Evolutionary conservation across 1,140 invertebrate species (phyloP).

Genomic region (Eupristina koningsbergeri): DNA sequence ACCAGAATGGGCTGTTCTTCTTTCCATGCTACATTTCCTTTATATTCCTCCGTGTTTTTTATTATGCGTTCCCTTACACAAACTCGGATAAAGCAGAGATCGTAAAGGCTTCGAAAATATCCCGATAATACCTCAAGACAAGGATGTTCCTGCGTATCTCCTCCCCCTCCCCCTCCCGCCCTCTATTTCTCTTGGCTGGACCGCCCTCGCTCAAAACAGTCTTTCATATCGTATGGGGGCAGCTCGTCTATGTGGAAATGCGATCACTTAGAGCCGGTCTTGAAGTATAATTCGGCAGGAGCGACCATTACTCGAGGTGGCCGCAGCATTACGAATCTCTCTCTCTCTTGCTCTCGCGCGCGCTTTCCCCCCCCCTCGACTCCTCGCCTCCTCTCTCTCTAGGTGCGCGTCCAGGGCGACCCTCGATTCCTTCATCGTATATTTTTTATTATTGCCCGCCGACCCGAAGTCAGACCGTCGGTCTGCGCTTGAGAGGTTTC

Average conservation of each 20-base stretch:
- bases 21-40: background rate
- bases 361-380: conserved; percentile 33
- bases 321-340: conserved; percentile 45
- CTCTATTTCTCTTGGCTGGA: conserved; percentile 13
- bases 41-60: conserved; percentile 10
- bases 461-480: conserved; percentile 36
- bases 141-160: conserved; percentile 43
- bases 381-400: conserved; percentile 42
- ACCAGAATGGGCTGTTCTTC: background rate
- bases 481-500: conserved; percentile 60
- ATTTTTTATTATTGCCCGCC: conserved; percentile 71
- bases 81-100: conserved; percentile 42
- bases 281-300: conserved; percentile 67
- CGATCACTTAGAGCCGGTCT: conserved; percentile 70
- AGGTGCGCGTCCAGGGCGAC: conserved; percentile 39
- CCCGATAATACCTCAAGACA: conserved; percentile 55
- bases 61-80: conserved; percentile 31
- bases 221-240: conserved; percentile 67
- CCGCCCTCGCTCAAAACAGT: conserved; percentile 55
- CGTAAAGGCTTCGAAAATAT: conserved; percentile 62
- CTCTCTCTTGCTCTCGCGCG: conserved; percentile 52
- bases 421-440: conserved; percentile 60
- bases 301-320: conserved; percentile 38
- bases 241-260: conserved; percentile 74
- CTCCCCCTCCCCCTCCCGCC: conserved; percentile 26